Evolutionary conservation across 2,888 invertebrate species (phyloP).

Genomic region (Dynastes grantii): DNA sequence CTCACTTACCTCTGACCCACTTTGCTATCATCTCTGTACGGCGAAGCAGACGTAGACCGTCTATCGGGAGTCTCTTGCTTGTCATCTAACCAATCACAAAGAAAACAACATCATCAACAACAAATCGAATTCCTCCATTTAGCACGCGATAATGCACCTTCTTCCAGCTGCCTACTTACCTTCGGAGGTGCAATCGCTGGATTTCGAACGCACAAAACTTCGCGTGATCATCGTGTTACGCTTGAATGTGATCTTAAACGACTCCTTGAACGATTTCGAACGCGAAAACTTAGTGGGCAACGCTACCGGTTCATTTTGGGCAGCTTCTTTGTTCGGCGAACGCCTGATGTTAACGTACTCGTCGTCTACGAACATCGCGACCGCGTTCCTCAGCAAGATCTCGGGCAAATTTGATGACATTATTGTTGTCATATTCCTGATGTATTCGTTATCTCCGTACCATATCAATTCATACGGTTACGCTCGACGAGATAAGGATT

Average conservation of each 20-base stretch:
- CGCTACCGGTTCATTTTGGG: not conserved
- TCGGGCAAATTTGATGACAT: conserved; percentile 48
- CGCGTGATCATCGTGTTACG: conserved; percentile 24
- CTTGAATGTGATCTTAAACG: conserved; percentile 47
- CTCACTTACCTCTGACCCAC: conserved; percentile 8
- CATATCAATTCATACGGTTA: conserved; percentile 1
- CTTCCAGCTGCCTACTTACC: conserved; percentile 29
- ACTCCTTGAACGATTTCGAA: conserved; percentile 45
- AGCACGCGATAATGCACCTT: not conserved
- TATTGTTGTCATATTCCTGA: conserved; percentile 18
- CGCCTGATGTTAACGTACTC: conserved; percentile 45
- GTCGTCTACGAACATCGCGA: conserved; percentile 50
- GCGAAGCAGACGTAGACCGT: conserved; percentile 42
- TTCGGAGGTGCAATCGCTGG: conserved; percentile 36
- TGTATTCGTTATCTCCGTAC: conserved; percentile 20
- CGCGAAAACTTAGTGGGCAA: conserved; percentile 26
- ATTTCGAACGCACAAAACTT: conserved; percentile 48
- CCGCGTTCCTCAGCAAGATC: conserved; percentile 48
- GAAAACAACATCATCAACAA: conserved; percentile 20
- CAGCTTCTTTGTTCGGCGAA: not conserved
- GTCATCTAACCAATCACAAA: conserved; percentile 28
- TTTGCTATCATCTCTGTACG: not conserved
- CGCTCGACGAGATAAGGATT: conserved; percentile 1
- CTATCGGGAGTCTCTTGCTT: conserved; percentile 11
- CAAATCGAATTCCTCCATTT: not conserved